phyloP scores from a whole-genome alignment of 2,797 vertebrate genomes.

The Molossus molossus region DNA sequence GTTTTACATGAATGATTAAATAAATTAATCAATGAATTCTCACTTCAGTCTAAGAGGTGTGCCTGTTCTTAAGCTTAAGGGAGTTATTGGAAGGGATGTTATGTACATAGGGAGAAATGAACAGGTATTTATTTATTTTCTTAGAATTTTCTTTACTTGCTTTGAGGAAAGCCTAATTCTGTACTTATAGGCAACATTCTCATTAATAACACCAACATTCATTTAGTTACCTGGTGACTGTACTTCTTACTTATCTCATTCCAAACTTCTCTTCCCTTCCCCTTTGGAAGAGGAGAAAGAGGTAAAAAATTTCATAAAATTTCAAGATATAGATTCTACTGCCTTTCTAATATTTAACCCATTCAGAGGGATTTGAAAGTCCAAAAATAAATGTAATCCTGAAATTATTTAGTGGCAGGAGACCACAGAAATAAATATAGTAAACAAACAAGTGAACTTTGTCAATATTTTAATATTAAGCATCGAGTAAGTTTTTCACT shows the following conservation, averaged over 20 bases:
- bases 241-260: not conserved
- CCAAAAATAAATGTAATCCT: conserved; percentile 52
- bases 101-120: not conserved
- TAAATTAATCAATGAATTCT: not conserved
- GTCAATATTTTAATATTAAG: not conserved
- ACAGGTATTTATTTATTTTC: conserved; percentile 9
- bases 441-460: conserved; percentile 14
- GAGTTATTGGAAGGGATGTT: not conserved
- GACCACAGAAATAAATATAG: not conserved
- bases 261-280: not conserved
- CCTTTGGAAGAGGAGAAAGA: not conserved
- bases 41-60: conserved; percentile 2
- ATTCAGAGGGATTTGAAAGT: not conserved
- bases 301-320: not conserved
- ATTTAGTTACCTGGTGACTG: not conserved
- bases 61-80: conserved; percentile 9
- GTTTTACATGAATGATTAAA: not conserved
- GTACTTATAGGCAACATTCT: not conserved
- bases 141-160: conserved; percentile 15
- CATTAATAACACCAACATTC: not conserved
- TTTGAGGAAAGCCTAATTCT: conserved; percentile 48
- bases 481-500: not conserved
- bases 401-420: conserved; percentile 3
- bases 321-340: conserved; percentile 30
- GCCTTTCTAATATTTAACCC: conserved; percentile 57